Percentiles rank a stretch among this genome's conserved stretches.
phyloP scores from a whole-genome alignment of 1,140 invertebrate genomes.

The Akabosia matsudoensis region DNA sequence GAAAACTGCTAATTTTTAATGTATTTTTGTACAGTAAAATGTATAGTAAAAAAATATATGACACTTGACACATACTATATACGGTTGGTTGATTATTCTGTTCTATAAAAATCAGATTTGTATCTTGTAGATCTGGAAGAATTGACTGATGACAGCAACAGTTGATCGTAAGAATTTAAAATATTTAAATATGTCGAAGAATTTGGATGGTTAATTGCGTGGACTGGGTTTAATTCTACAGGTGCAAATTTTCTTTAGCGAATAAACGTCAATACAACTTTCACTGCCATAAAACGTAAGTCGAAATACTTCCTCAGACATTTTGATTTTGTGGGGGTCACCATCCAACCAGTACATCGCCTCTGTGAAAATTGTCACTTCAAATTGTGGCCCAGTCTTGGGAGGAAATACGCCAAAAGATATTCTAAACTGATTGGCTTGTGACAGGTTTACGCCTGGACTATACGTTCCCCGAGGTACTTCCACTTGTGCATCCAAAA shows the following conservation, averaged over 20 bases:
- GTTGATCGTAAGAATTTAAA: no score
- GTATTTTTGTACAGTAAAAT: no score
- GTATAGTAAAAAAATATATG: no score
- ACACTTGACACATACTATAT: no score
- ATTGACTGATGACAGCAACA: no score
- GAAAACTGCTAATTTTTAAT: no score
- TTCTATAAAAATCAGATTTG: no score
- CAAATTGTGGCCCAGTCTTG: neutral
- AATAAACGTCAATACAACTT: neutral
- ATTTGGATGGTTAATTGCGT: no score
- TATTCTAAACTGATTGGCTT: neutral
- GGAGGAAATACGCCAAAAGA: neutral
- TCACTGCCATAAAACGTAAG: neutral
- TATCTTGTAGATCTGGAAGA: no score
- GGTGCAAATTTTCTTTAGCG: slow-evolving; percentile 11
- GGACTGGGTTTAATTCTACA: neutral
- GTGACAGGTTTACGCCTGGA: neutral
- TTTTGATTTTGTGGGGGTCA: neutral
- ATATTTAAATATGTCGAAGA: no score
- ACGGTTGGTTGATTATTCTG: no score
- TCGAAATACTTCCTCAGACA: slow-evolving; percentile 4
- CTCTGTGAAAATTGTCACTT: neutral
- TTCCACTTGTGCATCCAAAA: neutral
- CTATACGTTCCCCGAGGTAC: neutral
- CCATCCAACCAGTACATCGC: neutral